phyloP scores from a whole-genome alignment of 1,140 invertebrate species.

The Semibalanus balanoides region DNA sequence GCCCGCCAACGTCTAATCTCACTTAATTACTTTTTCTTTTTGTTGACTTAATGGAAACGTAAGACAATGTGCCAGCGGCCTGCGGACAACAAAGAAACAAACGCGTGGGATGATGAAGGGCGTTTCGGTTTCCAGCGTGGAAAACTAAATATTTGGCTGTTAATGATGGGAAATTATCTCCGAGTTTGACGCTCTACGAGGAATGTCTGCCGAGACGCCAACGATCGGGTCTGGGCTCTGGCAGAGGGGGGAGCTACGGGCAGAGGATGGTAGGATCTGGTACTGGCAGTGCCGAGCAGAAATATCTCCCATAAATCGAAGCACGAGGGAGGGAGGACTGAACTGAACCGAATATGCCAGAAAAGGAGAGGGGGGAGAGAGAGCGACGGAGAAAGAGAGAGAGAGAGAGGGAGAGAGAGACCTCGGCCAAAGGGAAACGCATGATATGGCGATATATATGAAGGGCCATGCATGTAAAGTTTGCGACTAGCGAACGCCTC shows the following conservation, averaged over 20 bases:
- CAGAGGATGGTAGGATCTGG: neutral
- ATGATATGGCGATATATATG: too few relatives aligned
- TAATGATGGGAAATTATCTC: conserved; percentile 2
- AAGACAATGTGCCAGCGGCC: neutral
- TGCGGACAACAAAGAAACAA: neutral
- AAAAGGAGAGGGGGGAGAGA: too few relatives aligned
- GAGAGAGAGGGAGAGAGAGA: too few relatives aligned
- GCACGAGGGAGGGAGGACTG: neutral
- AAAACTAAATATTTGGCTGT: conserved; percentile 2
- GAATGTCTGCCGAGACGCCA: neutral
- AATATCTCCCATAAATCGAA: neutral
- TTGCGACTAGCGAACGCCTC: too few relatives aligned
- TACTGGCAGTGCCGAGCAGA: neutral
- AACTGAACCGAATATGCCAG: too few relatives aligned
- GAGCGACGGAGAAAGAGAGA: too few relatives aligned
- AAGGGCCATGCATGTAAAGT: too few relatives aligned
- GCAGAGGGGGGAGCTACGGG: neutral
- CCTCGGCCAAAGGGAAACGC: too few relatives aligned
- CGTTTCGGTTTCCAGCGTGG: neutral
- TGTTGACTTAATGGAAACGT: conserved; percentile 2
- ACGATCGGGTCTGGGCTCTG: neutral
- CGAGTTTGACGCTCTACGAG: neutral
- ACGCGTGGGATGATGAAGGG: neutral
- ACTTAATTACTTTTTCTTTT: conserved; percentile 3
- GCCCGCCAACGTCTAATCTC: neutral